Base-by-base conservation (phyloP, 2,797 vertebrate species). In the Coccyzus lansbergi region DNA sequence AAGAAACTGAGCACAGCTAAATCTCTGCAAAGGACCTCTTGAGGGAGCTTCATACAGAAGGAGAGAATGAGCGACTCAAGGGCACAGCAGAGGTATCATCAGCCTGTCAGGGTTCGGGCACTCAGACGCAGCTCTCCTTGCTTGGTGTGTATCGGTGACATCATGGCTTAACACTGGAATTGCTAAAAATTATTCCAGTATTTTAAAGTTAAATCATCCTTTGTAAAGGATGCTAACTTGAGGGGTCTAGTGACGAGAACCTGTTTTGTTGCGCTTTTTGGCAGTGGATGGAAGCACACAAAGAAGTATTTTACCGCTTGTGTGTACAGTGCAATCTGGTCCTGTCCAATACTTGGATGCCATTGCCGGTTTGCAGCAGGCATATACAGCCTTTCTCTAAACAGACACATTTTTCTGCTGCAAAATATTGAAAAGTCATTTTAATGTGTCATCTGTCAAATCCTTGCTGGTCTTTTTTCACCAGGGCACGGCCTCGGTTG, bases 111-210 rank as follows among this genome's bases (percentile, higher is more conserved):
- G 55, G 38, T 52, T 42, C 29, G 86, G 76, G 81, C 77, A 58
- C 77, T 94, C 78, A 79, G 64, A 84, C 91, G 86, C 74, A 84
- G 49, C 92, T 92, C 74, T 87, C 90, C 49, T 78, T 95, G 90
- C 81, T 81, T 80, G 67, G 71, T 74, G 62, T 55, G 68, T 90
- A 81, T 88, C 75, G 90, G 38, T 95, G 75, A 85, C 53, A 79
- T 92, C 83, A 82, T 33, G 33, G 33, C 64, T 83, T 94, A 78
- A 96, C 92, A 84, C 28, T 65, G 67, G 80, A 80, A 55, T 58
- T 56, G 42, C 70, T 94, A 83, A 94, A 94, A 94, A 92, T 84
- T 86, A 90, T 88, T 83, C 36, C 59, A 67, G 78, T 63, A 44
- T 81, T 92, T 92, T 76, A 65, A 81, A 87, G 26, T 53, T 21